These are phyloP conservation scores for Pteria penguin DNA, from an alignment of 2,888 invertebrate species.

Conservation along the genomic window DNA sequence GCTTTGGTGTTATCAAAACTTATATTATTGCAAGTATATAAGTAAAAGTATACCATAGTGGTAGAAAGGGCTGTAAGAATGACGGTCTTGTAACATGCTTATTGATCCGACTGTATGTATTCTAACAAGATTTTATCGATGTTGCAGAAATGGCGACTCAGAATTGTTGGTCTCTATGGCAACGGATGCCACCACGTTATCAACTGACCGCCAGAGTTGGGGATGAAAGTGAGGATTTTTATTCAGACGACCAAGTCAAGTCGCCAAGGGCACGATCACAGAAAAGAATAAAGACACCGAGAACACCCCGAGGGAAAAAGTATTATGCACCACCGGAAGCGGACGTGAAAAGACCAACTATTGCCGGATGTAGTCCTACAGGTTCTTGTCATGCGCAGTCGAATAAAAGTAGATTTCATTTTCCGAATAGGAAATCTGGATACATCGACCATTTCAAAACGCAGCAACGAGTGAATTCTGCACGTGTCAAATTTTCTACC, in stretches of 20 bases:
- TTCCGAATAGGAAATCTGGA: conserved; percentile 61
- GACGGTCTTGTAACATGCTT: too few relatives aligned
- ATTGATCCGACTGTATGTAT: too few relatives aligned
- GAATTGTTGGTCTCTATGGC: conserved; percentile 67
- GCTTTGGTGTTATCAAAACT: not conserved
- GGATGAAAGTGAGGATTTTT: conserved; percentile 40
- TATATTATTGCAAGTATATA: too few relatives aligned
- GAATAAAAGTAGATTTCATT: conserved; percentile 32
- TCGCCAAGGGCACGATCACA: conserved; percentile 12
- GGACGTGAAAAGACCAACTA: conserved; percentile 4
- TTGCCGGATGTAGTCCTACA: conserved; percentile 12
- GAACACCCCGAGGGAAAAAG: not conserved
- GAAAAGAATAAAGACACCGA: conserved; percentile 20
- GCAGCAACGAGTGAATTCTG: conserved; percentile 62
- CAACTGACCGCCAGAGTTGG: conserved; percentile 58
- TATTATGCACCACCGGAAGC: not conserved
- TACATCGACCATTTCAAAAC: conserved; percentile 64
- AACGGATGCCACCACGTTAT: conserved; percentile 65
- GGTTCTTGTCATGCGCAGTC: not conserved
- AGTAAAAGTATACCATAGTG: too few relatives aligned
- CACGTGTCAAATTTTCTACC: conserved; percentile 52
- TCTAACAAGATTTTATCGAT: too few relatives aligned
- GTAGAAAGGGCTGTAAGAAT: too few relatives aligned
- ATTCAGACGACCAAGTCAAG: not conserved
- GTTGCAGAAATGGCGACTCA: conserved; percentile 45